Percentiles rank a stretch among this genome's conserved stretches.
Conservation (phyloP, 2,797 vertebrate genomes). For the Triplophysa bombifrons region DNA sequence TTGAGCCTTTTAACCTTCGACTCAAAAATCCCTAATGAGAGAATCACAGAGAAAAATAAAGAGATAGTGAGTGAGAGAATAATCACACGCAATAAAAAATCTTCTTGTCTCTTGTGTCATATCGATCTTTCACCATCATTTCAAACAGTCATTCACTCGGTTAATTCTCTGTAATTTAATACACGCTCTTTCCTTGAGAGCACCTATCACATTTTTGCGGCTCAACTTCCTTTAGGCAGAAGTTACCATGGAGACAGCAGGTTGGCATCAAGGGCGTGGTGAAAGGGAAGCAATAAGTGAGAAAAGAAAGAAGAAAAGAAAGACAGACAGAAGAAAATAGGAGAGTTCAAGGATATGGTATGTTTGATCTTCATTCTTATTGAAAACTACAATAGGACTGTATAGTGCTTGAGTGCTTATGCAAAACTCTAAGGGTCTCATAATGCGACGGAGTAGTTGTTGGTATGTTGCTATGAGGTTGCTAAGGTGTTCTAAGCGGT, state of each 20-base stretch:
- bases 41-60: slow-evolving; percentile 29
- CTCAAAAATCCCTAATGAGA: slow-evolving; percentile 90
- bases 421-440: not conserved
- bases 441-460: not conserved
- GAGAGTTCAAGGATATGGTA: slow-evolving; percentile 24
- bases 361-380: not conserved
- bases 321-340: not conserved
- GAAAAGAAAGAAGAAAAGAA: slow-evolving; percentile 16
- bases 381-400: not conserved
- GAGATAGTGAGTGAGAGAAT: slow-evolving; percentile 67
- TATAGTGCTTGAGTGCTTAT: not conserved
- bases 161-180: slow-evolving; percentile 30
- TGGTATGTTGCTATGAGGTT: not conserved
- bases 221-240: slow-evolving; percentile 83
- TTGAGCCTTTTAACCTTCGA: slow-evolving; percentile 96
- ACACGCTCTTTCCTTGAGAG: slow-evolving; percentile 50
- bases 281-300: slow-evolving; percentile 16
- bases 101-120: not conserved
- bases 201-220: slow-evolving; percentile 73
- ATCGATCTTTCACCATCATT: slow-evolving; percentile 21
- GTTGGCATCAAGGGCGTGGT: slow-evolving; percentile 73
- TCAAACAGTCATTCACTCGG: slow-evolving; percentile 23
- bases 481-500: not conserved
- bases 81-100: not conserved
- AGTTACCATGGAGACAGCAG: slow-evolving; percentile 89